Base-by-base conservation (phyloP, 2,888 invertebrate genomes). In the Galeopsomyia nigrocyanea region DNA sequence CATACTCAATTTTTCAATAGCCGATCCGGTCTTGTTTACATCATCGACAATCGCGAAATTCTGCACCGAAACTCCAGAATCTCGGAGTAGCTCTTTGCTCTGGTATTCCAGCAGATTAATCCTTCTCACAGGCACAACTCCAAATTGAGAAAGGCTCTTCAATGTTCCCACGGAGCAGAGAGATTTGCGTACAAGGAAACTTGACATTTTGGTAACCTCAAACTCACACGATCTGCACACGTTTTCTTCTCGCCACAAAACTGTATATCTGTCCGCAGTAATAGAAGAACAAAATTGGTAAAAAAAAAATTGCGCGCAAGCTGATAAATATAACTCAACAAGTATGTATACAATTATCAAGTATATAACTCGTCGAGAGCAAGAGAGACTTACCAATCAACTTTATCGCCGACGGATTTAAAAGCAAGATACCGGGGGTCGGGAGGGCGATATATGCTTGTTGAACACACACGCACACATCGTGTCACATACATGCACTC, bases 71-170 rank as follows among this genome's bases (percentile, higher is more conserved):
- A 97, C 93, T 53, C 95, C 94, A 87, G 94, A 91, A 83, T 96
- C 93, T 79, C 92, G 90, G 76, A 99, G 89, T 49, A 99, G 88
- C 83, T 95, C 92, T 88, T 99, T 99, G 84, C 98, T 98, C 87
- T 99, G 99, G 86, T 95, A 99, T 87, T 99, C 99, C 83, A 99
- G 91, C 50, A 99, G 89, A 88, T 99, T 99, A 68, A 99, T 89
- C 82, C 91, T 89, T 78, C 98, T 82, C 2, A 76, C 73, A 14
- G 80, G 81, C 13, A 81, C 77, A 7, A 76, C 39, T 53, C 77
- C 75, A 9, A 79, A 71, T 63, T 79, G 79, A 1, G 79, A 75
- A 21, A 76, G 74, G 73, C 79, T 82, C 17, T 77, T 80, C 1
- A 84, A 75, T 66, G 77, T 53, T 46, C 77, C 74, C 17, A 75